These are phyloP conservation scores for Machimus atricapillus DNA, from an alignment of 2,888 invertebrate genomes.

Conservation along the genomic window DNA sequence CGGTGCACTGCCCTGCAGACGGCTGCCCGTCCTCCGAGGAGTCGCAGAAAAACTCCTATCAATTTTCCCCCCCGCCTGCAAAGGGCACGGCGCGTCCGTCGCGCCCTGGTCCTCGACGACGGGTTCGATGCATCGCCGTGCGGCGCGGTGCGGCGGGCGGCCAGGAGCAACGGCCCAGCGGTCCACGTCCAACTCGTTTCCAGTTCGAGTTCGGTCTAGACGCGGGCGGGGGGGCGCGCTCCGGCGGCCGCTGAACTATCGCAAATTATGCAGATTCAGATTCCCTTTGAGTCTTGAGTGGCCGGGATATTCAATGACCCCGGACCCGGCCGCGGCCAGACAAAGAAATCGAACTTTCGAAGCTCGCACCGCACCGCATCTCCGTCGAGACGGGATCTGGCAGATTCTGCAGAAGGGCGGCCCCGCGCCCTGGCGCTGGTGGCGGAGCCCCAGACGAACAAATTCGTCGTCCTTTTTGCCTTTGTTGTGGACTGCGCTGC, in stretches of 20 bases:
- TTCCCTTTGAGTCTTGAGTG: not conserved
- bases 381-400: not conserved
- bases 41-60: not conserved
- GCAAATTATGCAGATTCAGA: conserved; percentile 7
- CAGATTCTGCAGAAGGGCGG: not conserved
- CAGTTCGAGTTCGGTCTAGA: not conserved
- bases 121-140: not conserved
- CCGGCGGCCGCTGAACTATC: not conserved
- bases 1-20: not conserved
- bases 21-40: not conserved
- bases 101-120: not conserved
- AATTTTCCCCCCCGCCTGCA: not conserved
- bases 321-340: not conserved
- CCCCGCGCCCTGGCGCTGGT: not conserved
- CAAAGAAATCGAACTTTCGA: not conserved
- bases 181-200: not conserved
- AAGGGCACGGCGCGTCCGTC: not conserved
- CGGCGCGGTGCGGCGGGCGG: no score
- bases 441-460: not conserved
- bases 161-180: not conserved
- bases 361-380: not conserved
- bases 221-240: not conserved
- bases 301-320: conserved; percentile 7
- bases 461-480: not conserved
- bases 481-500: not conserved